Conservation (phyloP, 37 sponge, comb jelly and placozoan species). For the Cladorhizidae sp. region DNA sequence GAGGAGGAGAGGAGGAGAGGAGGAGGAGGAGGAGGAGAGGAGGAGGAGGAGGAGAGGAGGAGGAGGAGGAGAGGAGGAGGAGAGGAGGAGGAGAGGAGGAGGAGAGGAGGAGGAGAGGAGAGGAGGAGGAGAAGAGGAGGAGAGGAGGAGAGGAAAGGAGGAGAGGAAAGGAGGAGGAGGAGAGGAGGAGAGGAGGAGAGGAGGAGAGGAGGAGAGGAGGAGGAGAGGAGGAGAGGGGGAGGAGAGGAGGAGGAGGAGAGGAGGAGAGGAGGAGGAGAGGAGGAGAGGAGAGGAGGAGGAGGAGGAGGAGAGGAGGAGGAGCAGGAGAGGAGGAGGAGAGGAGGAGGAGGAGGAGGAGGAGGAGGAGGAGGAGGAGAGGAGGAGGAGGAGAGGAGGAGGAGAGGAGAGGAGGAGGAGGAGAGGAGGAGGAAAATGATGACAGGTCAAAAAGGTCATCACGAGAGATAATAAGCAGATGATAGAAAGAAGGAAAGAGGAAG, state of each 20-base stretch:
- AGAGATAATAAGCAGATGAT: no score
- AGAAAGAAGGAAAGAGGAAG: no score
- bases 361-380: not conserved
- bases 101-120: no score
- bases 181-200: not conserved
- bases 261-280: not conserved
- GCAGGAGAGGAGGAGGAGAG: not conserved
- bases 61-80: no score
- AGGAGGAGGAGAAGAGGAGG: no score
- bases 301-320: not conserved
- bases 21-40: no score
- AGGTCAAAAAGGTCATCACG: no score
- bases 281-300: not conserved
- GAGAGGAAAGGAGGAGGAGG: no score
- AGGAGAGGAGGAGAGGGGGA: not conserved
- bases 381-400: not conserved
- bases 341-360: not conserved
- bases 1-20: no score
- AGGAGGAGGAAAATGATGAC: not conserved
- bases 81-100: no score
- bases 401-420: not conserved
- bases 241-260: not conserved
- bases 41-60: no score
- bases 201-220: conserved; percentile 5
- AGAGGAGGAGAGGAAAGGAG: no score